Evolutionary conservation across 2,888 invertebrate species (phyloP), one percentile per base, ranked within the genome.

Genomic region (Mamestra brassicae): DNA sequence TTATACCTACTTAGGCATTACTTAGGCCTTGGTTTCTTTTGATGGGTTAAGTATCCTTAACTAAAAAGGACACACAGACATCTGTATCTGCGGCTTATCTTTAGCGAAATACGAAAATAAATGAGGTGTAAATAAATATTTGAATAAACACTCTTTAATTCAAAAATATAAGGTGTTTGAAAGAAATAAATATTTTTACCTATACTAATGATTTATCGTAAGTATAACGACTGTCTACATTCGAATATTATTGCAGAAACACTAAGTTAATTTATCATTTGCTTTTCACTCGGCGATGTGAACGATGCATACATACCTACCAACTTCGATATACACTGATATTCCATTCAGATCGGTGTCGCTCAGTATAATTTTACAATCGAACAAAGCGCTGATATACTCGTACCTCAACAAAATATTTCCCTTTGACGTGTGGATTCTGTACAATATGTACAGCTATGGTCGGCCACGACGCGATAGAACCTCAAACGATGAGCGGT

Each of bases 1-100:
- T 74, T 62, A 63, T 61, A 66, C 63, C 64, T 72, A 71, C 63
- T 66, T 72, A 71, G 67, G 54, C 36, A 63, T 68, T 65, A 74
- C 57, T 57, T 66, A 75, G 60, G 42, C 60, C 11, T 45, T 67
- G 45, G 57, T 64, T 83, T 72, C 34, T 83, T 78, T 54, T 58
- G 65, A 72, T 68, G 58, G 63, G 38, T 42, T 47, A 70, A 68
- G n/a, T 63, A n/a, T 36, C 11, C 60, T 80, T 60, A 11, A 26
- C 26, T 26, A 52, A 65, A 36, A 65, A 26, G 36, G n/a, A 11
- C 4, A 78, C 36, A 45, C n/a, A 36, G 17, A 58, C 11, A 47
- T 34, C 4, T 61, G 7, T 42, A 47, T n/a, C 4, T 61, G 7
- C 36, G 17, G 7, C 36, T 17, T 42, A 13, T 55, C 61, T 36